Percentiles rank a stretch among this genome's conserved stretches.
phyloP scores from a whole-genome alignment of 2,113 vertebrate genomes.

The Gallinago undulata region DNA sequence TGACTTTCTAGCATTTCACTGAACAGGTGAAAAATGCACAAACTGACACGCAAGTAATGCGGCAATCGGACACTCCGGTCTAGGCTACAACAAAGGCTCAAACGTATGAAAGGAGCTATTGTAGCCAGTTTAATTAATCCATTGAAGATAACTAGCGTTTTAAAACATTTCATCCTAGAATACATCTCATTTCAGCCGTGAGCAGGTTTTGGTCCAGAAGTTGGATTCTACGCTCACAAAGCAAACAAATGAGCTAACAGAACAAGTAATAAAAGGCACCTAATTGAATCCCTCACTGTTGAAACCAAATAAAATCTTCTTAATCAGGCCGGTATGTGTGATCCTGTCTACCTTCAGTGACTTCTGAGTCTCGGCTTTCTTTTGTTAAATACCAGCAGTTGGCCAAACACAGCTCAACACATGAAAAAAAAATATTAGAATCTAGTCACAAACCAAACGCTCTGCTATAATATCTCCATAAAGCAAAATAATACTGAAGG shows the following conservation, averaged over 20 bases:
- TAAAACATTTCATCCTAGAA: neutral
- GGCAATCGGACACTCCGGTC: neutral
- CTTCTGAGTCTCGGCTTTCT: neutral
- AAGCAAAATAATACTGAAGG: neutral
- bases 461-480: neutral
- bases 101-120: neutral
- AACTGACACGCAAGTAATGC: neutral
- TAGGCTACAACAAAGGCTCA: neutral
- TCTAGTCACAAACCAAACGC: neutral
- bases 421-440: neutral
- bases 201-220: neutral
- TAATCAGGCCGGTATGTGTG: neutral
- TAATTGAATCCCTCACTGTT: neutral
- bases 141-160: neutral
- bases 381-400: neutral
- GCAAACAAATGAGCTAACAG: neutral
- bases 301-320: neutral
- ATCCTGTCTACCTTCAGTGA: neutral
- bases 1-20: conserved; percentile 13
- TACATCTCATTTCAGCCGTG: neutral
- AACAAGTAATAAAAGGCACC: neutral
- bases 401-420: neutral
- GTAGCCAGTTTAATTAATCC: conserved; percentile 5
- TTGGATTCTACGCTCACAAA: neutral
- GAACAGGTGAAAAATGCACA: conserved; percentile 17